Conservation (phyloP, 2,888 invertebrate genomes). For the Eupithecia subfuscata region DNA sequence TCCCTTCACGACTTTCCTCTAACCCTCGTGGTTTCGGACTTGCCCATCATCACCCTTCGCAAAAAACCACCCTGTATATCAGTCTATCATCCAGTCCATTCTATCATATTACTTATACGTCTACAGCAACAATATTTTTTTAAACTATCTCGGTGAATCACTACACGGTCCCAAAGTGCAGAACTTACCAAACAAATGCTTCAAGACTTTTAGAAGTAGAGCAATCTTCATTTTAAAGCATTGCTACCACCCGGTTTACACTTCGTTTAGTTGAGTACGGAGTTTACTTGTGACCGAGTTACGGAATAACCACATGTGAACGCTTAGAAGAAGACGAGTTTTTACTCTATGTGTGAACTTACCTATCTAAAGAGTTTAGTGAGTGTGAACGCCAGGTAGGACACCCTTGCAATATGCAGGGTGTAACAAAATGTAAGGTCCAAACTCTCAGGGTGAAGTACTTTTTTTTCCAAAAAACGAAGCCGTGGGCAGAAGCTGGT, state of each 20-base stretch:
- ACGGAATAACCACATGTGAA: neutral
- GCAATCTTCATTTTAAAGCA: neutral
- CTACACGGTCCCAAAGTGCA: neutral
- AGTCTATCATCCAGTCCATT: too few species aligned
- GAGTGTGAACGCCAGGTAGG: neutral
- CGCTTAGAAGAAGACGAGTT: too few species aligned
- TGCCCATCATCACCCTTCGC: too few species aligned
- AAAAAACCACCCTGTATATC: too few species aligned
- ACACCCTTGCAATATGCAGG: neutral
- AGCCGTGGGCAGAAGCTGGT: too few species aligned
- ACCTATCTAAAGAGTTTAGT: neutral
- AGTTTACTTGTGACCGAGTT: neutral
- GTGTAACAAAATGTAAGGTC: too few species aligned
- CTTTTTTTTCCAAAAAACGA: too few species aligned
- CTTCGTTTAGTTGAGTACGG: constrained; percentile 7
- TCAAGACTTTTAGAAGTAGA: neutral
- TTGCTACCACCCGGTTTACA: neutral
- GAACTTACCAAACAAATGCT: neutral
- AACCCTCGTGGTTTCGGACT: too few species aligned
- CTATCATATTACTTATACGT: too few species aligned
- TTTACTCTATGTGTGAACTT: too few species aligned
- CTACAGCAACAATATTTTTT: neutral
- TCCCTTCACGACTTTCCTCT: too few species aligned
- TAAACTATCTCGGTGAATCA: neutral
- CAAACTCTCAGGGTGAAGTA: too few species aligned